These are phyloP conservation scores for Drosophila flavopinicola DNA, from an alignment of 2,888 invertebrate species.

Conservation along the genomic window DNA sequence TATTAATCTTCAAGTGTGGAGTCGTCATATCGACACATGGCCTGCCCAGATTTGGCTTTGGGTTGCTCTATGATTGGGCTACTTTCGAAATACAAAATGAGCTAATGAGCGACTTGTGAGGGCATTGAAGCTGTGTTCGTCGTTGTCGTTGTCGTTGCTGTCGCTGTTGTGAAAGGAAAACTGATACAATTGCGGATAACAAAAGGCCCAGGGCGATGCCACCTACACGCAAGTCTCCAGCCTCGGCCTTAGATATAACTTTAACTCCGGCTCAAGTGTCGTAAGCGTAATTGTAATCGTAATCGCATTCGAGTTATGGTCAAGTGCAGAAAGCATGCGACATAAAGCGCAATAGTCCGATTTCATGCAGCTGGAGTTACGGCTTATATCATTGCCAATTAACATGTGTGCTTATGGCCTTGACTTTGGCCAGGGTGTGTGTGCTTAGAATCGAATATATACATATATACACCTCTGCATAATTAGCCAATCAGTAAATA, in stretches of 20 bases:
- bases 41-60: conserved; percentile 43
- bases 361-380: conserved; percentile 31
- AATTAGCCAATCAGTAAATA: conserved; percentile 19
- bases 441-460: conserved; percentile 7
- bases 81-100: conserved; percentile 66
- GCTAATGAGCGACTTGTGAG: conserved; percentile 73
- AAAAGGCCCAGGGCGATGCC: conserved; percentile 38
- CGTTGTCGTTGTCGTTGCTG: conserved; percentile 2
- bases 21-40: conserved; percentile 36
- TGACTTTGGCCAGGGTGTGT: conserved; percentile 46
- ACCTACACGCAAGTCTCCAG: conserved; percentile 42
- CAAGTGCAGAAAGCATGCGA: conserved; percentile 54
- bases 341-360: conserved; percentile 11
- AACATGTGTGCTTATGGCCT: conserved; percentile 20
- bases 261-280: conserved; percentile 40
- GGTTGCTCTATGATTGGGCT: conserved; percentile 49
- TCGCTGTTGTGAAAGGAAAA: conserved; percentile 71
- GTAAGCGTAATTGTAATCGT: conserved; percentile 22
- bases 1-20: conserved; percentile 61
- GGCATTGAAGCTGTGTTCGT: conserved; percentile 41
- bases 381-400: conserved; percentile 38
- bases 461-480: neutral
- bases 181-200: conserved; percentile 21
- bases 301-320: conserved; percentile 31
- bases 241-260: neutral